These are phyloP conservation scores for Catharus bicknelli DNA, from an alignment of 2,113 vertebrate species.

Conservation along the genomic window DNA sequence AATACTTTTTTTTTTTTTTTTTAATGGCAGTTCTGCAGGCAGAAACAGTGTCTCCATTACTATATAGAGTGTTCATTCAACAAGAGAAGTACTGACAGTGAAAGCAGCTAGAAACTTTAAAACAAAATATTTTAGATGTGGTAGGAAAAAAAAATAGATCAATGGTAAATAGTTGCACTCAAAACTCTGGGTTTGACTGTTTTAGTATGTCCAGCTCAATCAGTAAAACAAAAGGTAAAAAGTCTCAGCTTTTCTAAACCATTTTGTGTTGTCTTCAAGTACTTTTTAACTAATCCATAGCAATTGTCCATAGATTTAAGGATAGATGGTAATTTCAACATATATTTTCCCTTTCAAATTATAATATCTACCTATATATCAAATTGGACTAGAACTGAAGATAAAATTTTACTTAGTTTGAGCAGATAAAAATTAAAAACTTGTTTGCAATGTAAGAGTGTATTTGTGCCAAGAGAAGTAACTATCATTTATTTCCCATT, in stretches of 20 bases:
- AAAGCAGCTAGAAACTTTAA: neutral
- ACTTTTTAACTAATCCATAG: neutral
- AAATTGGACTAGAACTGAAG: neutral
- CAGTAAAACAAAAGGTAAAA: neutral
- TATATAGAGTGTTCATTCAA: neutral
- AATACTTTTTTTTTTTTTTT: neutral
- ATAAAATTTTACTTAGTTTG: neutral
- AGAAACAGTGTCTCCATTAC: neutral
- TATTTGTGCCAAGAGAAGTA: neutral
- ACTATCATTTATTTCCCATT: neutral
- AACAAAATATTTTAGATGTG: neutral
- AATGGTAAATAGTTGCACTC: neutral
- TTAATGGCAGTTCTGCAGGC: neutral
- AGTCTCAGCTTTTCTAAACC: neutral
- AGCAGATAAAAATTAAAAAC: neutral
- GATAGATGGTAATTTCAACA: neutral
- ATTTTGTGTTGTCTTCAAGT: neutral
- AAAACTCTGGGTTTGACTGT: neutral
- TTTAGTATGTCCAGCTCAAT: neutral
- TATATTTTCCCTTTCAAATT: neutral
- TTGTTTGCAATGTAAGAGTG: neutral
- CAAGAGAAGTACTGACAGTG: neutral
- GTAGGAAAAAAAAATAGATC: neutral
- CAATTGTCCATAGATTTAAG: neutral
- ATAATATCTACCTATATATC: neutral